Base-by-base conservation (phyloP, 2,888 invertebrate genomes). In the Podotricha telesiphe region DNA sequence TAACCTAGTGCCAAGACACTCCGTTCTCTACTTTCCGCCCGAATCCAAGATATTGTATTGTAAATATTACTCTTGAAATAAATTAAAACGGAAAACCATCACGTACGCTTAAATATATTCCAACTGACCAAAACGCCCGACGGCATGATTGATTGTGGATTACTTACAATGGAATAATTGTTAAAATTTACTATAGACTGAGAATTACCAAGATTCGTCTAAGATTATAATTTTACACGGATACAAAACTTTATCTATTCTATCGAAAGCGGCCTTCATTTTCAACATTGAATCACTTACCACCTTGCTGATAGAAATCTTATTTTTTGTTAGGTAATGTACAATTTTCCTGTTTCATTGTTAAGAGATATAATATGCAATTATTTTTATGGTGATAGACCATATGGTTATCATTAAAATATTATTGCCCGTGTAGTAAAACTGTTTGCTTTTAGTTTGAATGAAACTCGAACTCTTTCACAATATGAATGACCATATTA, bases 241-340 rank as follows among this genome's bases (percentile, higher is more conserved):
- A 77, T 78, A 75, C 76, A 72, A 73, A 79, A 80, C 76, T 86
- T 86, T 86, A 85, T 85, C 83, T 80, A 82, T 77, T 84, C 83
- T 79, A 84, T 84, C 78, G 82, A 82, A 84, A 84, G 76, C 80
- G 77, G 78, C 81, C 82, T 84, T 81, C 82, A 82, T 83, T 85
- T 86, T 87, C 84, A 80, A 77, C 75, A 68, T 76, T 80, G 83
- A 80, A 79, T 86, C 82, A 82, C 83, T 85, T 84, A 84, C 85
- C 73, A 73, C 76, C 73, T 71, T 73, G 77, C 75, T 84, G 85
- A 86, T 86, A 82, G 81, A 81, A 83, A 88, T 88, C 86, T 81
- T 79, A 83, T 78, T 79, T 80, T 82, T 76, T 79, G 77, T 84
- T 83, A 78, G 74, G 78, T 79, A 84, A 83, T 78, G 70, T 75